A percentile compares a stretch with the other conserved stretches of the same genome.
phyloP scores from a whole-genome alignment of 1,140 invertebrate species.

The Vanessa tameamea region DNA sequence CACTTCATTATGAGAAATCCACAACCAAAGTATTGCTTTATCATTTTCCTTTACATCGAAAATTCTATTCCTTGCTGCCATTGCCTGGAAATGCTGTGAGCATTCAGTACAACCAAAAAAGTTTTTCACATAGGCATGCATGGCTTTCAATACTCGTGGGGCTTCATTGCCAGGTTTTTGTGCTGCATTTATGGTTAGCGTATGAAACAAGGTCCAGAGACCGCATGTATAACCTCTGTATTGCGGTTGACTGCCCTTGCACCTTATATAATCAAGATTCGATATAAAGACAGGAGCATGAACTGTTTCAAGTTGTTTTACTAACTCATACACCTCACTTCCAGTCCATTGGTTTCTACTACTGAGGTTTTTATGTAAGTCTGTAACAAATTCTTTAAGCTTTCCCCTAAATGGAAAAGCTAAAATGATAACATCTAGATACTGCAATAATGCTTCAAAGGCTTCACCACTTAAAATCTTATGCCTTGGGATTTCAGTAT shows the following conservation, averaged over 20 bases:
- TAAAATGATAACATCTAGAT: conserved; percentile 85
- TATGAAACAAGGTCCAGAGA: conserved; percentile 97
- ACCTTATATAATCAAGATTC: conserved; percentile 88
- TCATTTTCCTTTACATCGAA: conserved; percentile 85
- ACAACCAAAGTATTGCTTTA: conserved; percentile 95
- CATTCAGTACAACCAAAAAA: conserved; percentile 98
- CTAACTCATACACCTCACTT: conserved; percentile 80
- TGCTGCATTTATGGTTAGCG: conserved; percentile 91
- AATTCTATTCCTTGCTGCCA: conserved; percentile 86
- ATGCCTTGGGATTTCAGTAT: conserved; percentile 88
- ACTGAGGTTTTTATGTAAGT: conserved; percentile 77
- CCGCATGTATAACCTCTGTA: conserved; percentile 96
- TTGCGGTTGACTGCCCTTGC: conserved; percentile 87
- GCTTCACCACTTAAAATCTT: conserved; percentile 86
- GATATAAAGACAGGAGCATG: conserved; percentile 82
- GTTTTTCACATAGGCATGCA: conserved; percentile 93
- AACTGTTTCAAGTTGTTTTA: conserved; percentile 79
- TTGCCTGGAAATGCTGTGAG: conserved; percentile 90
- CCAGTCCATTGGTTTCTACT: conserved; percentile 80
- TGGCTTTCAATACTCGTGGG: conserved; percentile 87
- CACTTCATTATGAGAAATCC: conserved; percentile 96
- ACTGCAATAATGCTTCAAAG: conserved; percentile 87
- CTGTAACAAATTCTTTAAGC: conserved; percentile 84
- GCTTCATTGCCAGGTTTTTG: conserved; percentile 73
- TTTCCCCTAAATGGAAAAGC: conserved; percentile 88